These are phyloP conservation scores for Euspilapteryx auroguttella DNA, from an alignment of 2,888 invertebrate genomes.

Conservation along the genomic window DNA sequence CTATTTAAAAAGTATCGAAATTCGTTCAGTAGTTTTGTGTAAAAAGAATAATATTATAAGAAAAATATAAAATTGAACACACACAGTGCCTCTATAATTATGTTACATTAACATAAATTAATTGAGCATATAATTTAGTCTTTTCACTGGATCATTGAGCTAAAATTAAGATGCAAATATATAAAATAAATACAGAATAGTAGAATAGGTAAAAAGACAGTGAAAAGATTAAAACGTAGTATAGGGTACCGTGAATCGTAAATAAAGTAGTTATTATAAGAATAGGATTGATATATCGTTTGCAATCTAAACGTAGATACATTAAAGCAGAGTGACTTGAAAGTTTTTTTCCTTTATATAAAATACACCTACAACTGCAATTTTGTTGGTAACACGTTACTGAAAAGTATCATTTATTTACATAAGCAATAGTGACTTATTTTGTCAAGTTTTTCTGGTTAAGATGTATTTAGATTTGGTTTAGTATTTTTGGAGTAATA, in stretches of 20 bases:
- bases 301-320: no score
- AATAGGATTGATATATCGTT: no score
- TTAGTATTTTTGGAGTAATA: no score
- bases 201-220: slow-evolving; percentile 16
- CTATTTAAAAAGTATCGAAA: background rate
- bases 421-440: no score
- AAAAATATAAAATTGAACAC: slow-evolving; percentile 47
- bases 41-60: slow-evolving; percentile 24
- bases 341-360: no score
- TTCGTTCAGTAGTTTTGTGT: slow-evolving; percentile 17
- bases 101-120: slow-evolving; percentile 63
- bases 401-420: no score
- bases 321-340: no score
- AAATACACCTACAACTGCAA: no score
- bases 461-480: no score
- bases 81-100: slow-evolving; percentile 64
- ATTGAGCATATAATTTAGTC: slow-evolving; percentile 49
- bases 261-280: no score
- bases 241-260: slow-evolving; percentile 42
- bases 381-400: no score
- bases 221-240: slow-evolving; percentile 48
- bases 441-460: no score
- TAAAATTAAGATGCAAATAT: slow-evolving; percentile 10
- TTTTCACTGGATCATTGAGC: slow-evolving; percentile 46
- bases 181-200: slow-evolving; percentile 7